phyloP scores from a whole-genome alignment of 2,113 vertebrate genomes.

The Sebastes schlegelii region DNA sequence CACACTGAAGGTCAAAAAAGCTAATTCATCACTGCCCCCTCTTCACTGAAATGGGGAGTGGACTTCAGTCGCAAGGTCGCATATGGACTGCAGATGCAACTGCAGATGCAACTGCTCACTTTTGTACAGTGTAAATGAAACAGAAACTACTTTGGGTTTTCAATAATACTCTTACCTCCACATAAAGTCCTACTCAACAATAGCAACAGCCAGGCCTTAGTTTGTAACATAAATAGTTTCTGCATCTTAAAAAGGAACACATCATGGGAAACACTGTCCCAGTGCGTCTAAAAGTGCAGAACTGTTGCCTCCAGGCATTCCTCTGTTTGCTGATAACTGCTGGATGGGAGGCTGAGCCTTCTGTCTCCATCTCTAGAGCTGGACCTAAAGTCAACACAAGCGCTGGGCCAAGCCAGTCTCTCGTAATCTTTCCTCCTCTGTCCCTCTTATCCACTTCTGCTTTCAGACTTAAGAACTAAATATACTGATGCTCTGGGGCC shows the following conservation, averaged over 20 bases:
- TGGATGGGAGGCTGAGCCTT: slow-evolving; percentile 5
- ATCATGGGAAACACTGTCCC: slow-evolving; percentile 2
- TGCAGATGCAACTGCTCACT: background rate
- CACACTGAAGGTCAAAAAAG: background rate
- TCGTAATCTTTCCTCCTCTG: background rate
- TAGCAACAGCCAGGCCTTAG: slow-evolving; percentile 1
- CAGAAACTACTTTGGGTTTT: background rate
- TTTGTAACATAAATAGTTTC: background rate
- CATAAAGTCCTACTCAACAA: background rate
- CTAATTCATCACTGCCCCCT: background rate
- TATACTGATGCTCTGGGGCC: background rate
- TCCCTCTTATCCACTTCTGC: background rate
- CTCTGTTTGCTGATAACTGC: slow-evolving; percentile 35
- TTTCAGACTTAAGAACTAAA: background rate
- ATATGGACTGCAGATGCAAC: background rate
- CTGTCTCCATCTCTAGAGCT: slow-evolving; percentile 9
- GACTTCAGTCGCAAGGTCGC: background rate
- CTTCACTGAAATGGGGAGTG: background rate
- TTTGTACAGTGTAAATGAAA: background rate
- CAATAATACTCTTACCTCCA: background rate
- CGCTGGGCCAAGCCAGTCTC: background rate
- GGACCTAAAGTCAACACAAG: slow-evolving; percentile 13
- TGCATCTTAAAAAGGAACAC: slow-evolving; percentile 17
- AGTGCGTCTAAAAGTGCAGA: slow-evolving; percentile 10
- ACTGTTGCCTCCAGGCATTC: slow-evolving; percentile 9